phyloP scores from a whole-genome alignment of 1,140 invertebrate species.

The Papilio polyxenes region DNA sequence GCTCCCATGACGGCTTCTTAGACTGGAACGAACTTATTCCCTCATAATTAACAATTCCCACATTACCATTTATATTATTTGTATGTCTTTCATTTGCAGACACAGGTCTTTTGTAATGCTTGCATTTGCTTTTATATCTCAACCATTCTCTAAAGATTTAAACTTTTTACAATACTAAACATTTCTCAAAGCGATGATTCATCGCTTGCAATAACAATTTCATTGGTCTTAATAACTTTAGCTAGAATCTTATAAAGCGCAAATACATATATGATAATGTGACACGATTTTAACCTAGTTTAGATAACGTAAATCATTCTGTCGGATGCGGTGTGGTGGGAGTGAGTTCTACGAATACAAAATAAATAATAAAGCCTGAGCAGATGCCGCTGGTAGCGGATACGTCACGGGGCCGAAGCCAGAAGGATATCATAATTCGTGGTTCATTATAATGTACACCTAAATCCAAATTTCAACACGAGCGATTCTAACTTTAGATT shows the following conservation, averaged over 20 bases:
- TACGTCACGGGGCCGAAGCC: conserved; percentile 31
- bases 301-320: conserved; percentile 11
- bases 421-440: conserved; percentile 36
- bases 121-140: not conserved
- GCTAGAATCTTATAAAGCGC: not conserved
- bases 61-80: not conserved
- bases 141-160: too few relatives aligned
- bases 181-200: not conserved
- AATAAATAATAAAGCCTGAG: conserved; percentile 23
- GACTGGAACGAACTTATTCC: conserved; percentile 62
- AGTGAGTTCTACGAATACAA: not conserved
- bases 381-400: conserved; percentile 1
- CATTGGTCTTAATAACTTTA: not conserved
- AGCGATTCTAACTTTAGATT: conserved; percentile 25
- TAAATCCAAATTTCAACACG: conserved; percentile 24
- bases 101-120: not conserved
- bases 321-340: not conserved
- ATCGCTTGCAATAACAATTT: not conserved
- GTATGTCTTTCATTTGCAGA: not conserved
- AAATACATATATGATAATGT: not conserved
- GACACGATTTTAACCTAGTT: conserved; percentile 4
- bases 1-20: conserved; percentile 73
- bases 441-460: conserved; percentile 28
- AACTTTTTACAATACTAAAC: too few relatives aligned
- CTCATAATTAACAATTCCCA: conserved; percentile 37